Percentiles rank a stretch among this genome's conserved stretches.
phyloP scores from a whole-genome alignment of 2,888 invertebrate genomes.

The Spisula subtruncata region DNA sequence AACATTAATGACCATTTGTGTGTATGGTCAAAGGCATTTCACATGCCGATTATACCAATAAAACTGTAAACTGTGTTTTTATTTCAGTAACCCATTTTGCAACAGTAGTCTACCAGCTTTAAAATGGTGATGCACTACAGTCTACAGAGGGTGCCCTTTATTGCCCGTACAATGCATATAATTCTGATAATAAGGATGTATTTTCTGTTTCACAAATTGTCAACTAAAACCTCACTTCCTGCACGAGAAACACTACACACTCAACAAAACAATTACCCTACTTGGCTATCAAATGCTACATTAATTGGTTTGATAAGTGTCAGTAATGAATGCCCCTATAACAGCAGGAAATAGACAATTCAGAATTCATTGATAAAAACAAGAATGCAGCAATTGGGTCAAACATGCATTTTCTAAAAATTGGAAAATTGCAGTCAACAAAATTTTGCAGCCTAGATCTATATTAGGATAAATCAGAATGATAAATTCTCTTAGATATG shows the following conservation, averaged over 20 bases:
- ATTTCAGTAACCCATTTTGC: no score
- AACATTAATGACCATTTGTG: no score
- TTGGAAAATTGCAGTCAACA: background rate
- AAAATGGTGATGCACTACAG: no score
- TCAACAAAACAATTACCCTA: background rate
- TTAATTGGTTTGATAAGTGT: background rate
- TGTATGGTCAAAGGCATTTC: no score
- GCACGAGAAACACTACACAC: background rate
- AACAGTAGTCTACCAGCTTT: no score
- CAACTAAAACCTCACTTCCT: background rate
- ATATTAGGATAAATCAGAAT: background rate
- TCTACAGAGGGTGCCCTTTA: no score
- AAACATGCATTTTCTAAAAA: conserved; percentile 2
- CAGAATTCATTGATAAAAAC: conserved; percentile 3
- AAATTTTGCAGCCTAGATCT: background rate
- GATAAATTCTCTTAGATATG: background rate
- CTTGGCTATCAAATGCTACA: background rate
- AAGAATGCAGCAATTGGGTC: background rate
- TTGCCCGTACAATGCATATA: no score
- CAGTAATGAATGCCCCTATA: background rate
- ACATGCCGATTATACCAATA: no score
- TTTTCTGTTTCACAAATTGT: no score
- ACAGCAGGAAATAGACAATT: background rate
- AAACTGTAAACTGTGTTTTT: no score
- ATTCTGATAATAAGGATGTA: no score